Base-by-base conservation (phyloP, 2,797 vertebrate species). In the Dendrocincla tyrannina region DNA sequence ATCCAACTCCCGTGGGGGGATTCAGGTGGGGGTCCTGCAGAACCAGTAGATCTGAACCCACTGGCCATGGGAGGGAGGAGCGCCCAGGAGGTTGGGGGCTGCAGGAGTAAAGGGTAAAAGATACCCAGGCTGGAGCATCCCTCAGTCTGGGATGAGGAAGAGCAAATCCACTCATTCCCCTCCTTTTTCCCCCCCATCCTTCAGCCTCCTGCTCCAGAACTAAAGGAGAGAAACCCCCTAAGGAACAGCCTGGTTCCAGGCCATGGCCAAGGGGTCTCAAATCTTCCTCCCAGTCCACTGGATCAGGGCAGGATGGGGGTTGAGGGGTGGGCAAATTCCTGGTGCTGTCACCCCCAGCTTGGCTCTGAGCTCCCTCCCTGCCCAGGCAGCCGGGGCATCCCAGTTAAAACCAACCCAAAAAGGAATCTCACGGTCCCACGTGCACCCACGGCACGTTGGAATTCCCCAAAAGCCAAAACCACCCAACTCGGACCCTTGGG, bases 381-480 rank as follows among this genome's bases (percentile, higher is more conserved):
- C 58, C 56, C 82, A 66, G 50, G 37, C 33, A 63, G 33, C 20
- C 1, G 56, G 32, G 15, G 18, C 58, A 49, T 67, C 85, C 53
- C 87, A 37, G 6, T 33, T 20, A 5, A 30, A 42, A 13, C 24
- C 28, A 7, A 22, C 11, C 14, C 10, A 17, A 15, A 50, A 49
- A 55, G 19, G 41, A 44, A 30, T 76, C 7, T 6, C 11, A 0
- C 66, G 28, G 35, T 9, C 9, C 7, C 28, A 14, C 46, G 6
- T 19, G 32, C 75, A 27, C 8, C 58, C 4, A 1, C 67, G 52
- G 87, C 84, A 70, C 24, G 1, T 3, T 3, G 55, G 67, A 88
- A 91, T 70, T 64, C 66, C 8, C 55, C 62, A 70, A 92, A 93
- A 95, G 62, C 95, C 93, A 69, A 95, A 95, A 50, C 3, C 52